Evolutionary conservation across 2,797 vertebrate species (phyloP), one percentile per base, ranked within the genome.

Genomic region (Onychomys arenicola): DNA sequence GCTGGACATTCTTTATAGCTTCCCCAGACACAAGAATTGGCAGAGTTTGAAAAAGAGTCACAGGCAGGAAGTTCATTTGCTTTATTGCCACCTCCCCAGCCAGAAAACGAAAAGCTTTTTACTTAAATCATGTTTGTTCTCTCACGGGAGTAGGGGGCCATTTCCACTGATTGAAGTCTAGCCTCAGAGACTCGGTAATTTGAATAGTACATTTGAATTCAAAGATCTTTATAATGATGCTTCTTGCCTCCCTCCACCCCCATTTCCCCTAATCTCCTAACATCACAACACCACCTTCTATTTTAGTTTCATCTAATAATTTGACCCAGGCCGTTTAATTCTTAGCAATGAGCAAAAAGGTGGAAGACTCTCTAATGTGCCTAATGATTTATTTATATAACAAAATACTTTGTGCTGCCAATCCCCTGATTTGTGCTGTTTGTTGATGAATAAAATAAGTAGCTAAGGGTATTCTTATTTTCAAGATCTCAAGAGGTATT

Each of bases 11-110:
- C 90, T 97, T 98, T 97, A 92, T 95, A 84, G 92, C 95, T 96
- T 98, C 57, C 69, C 29, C 97, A 94, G 95, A 97, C 84, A 46
- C 59, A 34, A 7, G 57, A 95, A 76, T 97, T 98, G 97, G 92
- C 96, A 97, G 78, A 89, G 85, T 96, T 97, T 98, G 96, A 98
- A 98, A 95, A 98, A 83, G 92, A 98, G 96, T 95, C 91, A 0
- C 2, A 96, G 97, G 90, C 96, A 98, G 94, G 69, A 93, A 97
- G 93, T 97, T 98, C 7, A 61, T 98, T 98, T 98, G 97, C 89
- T 96, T 91, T 95, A 87, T 93, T 98, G 96, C 90, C 97, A 83
- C 96, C 97, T 98, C 76, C 76, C 65, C 80, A 88, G 91, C 63
- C 37, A 57, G 97, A 97, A 98, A 98, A 95, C 88, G 65, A 23